These are phyloP conservation scores for Oreortyx pictus DNA, from an alignment of 2,797 vertebrate genomes.

Conservation along the genomic window DNA sequence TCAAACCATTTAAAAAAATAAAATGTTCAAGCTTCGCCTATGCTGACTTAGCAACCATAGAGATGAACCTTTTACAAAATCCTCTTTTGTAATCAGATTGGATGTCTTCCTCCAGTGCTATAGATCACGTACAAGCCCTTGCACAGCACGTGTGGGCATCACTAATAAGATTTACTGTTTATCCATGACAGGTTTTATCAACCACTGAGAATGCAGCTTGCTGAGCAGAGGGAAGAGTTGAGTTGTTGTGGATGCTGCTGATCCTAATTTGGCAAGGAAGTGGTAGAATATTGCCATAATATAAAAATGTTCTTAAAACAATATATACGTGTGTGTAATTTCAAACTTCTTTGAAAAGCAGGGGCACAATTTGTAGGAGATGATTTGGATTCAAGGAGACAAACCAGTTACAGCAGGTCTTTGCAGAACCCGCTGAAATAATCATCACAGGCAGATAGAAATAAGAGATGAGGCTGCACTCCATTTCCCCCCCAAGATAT, in stretches of 20 bases:
- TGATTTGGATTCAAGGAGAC: background rate
- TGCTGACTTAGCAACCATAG: constrained; percentile 46
- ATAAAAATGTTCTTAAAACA: constrained; percentile 28
- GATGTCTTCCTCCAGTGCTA: background rate
- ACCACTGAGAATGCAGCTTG: constrained; percentile 54
- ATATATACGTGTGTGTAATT: background rate
- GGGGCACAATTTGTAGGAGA: background rate
- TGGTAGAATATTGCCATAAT: constrained; percentile 1
- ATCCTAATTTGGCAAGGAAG: constrained; percentile 48
- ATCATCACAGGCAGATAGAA: background rate
- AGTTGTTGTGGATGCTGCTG: constrained; percentile 12
- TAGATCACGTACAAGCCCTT: background rate
- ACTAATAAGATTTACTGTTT: constrained; percentile 57
- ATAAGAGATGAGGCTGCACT: background rate
- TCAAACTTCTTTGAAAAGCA: constrained; percentile 38
- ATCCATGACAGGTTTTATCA: constrained; percentile 52
- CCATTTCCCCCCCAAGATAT: constrained; percentile 8
- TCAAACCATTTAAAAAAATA: constrained; percentile 26
- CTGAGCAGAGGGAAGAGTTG: constrained; percentile 40
- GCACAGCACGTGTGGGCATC: constrained; percentile 32
- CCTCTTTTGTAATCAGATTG: background rate
- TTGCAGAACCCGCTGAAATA: constrained; percentile 24
- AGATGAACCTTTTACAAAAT: constrained; percentile 36
- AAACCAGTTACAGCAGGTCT: background rate
- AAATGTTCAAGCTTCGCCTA: constrained; percentile 1